Percentiles rank a stretch among this genome's conserved stretches.
Evolutionary conservation across 2,113 vertebrate species (phyloP).

Genomic region (Emydura subglobosa): DNA sequence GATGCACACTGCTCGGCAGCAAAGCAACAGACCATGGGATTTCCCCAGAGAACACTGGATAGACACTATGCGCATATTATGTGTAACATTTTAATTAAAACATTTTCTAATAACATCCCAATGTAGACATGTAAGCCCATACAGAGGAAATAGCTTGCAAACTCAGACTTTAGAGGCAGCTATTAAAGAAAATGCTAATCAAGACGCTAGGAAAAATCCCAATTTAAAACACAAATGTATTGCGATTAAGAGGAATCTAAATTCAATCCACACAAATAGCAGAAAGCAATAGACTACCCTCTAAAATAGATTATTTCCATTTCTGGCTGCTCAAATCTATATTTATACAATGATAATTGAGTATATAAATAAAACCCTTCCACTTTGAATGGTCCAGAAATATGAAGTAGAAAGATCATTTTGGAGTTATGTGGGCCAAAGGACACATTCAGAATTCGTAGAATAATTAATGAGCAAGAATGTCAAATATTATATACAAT

Average conservation of each 20-base stretch:
- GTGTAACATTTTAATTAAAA: no score
- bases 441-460: neutral
- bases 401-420: fast-evolving
- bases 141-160: neutral
- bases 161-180: neutral
- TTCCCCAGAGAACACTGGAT: no score
- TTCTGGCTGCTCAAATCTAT: fast-evolving
- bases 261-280: neutral
- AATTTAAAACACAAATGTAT: neutral
- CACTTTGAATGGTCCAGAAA: neutral
- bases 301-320: neutral
- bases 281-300: neutral
- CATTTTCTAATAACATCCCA: no score
- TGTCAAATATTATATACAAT: neutral
- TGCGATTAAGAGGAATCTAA: neutral
- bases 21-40: no score
- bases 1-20: no score
- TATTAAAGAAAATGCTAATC: neutral
- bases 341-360: neutral
- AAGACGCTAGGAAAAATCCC: neutral
- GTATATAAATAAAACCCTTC: neutral
- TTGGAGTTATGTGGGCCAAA: neutral
- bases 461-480: neutral
- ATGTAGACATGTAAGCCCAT: neutral
- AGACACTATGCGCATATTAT: no score